Evolutionary conservation across 1,140 invertebrate genomes (phyloP), one percentile per base, ranked within the genome.

Genomic region (Lucilia cuprina): DNA sequence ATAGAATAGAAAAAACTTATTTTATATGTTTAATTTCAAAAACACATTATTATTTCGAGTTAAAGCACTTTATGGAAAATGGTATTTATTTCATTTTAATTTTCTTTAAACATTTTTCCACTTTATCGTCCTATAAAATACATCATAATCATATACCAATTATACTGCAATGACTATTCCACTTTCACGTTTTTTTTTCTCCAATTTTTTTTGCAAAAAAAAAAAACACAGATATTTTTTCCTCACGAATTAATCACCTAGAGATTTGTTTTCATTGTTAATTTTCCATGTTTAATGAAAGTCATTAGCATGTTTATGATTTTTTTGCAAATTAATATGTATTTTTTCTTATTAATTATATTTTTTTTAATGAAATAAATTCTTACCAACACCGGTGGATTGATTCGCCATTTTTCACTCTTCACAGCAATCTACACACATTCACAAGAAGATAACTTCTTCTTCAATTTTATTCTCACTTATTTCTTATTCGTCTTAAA

Each of bases 321-420:
- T 75, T 34, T 35, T 41, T n/a, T 30, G 25, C 25, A n/a, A 50
- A 13, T 25, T 50, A 21, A 19, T 25, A 80, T 21, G 65, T 1
- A 21, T 25, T 70, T 70, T 60, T 60, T 60, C 5, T 60, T 17
- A 60, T 19, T 21, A 70, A 70, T 70, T 70, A 70, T 9, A 70
- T 65, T 75, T 55, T 41, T 74, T 83, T 82, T 85, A 17, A 77
- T 60, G 34, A 75, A 83, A 86, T 85, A 84, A 87, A 87, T 90
- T 89, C 89, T 91, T 91, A 91, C 89, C 89, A 91, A 91, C 89
- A 90, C 89, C 89, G 89, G 89, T 88, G 88, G 89, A 89, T 90
- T 89, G 89, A 89, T 90, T 90, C 89, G 89, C 89, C 89, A 91
- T 91, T 91, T 88, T 85, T 78, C 78, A 83, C 82, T 85, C 74